These are phyloP conservation scores for Heliconius hewitsoni DNA, from an alignment of 1,140 invertebrate species.

Conservation along the genomic window DNA sequence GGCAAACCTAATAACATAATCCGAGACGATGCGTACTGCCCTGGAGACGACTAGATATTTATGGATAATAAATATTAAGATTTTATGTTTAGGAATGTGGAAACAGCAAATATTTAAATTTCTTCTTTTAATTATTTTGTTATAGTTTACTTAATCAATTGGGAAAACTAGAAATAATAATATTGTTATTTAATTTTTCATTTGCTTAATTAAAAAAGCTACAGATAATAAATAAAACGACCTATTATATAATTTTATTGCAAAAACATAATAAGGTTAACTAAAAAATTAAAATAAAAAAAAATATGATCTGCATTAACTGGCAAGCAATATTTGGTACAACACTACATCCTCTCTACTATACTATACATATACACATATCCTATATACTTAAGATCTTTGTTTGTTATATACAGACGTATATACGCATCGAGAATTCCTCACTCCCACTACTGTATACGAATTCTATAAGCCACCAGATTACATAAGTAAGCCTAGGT, in stretches of 20 bases:
- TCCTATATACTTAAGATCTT: conserved; percentile 21
- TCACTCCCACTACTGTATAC: conserved; percentile 15
- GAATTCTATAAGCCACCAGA: conserved; percentile 46
- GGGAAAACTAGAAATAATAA: too few relatives aligned
- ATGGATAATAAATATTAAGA: not conserved
- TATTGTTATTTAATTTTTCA: too few relatives aligned
- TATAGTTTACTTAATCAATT: too few relatives aligned
- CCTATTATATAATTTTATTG: too few relatives aligned
- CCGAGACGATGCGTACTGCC: conserved; percentile 19
- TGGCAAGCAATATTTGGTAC: not conserved
- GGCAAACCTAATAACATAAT: conserved; percentile 43
- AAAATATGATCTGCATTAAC: not conserved
- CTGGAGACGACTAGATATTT: not conserved
- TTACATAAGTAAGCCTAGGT: conserved; percentile 48
- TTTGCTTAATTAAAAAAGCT: too few relatives aligned
- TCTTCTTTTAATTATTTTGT: too few relatives aligned
- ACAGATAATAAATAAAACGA: too few relatives aligned
- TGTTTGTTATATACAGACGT: conserved; percentile 29
- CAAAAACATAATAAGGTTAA: too few relatives aligned
- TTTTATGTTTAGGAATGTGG: not conserved
- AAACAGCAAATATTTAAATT: not conserved
- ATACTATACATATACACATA: not conserved
- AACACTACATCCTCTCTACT: not conserved
- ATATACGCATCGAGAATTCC: conserved; percentile 16
- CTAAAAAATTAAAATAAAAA: not conserved